Evolutionary conservation across 2,888 invertebrate genomes (phyloP), one percentile per base, ranked within the genome.

Genomic region (Brassicogethes aeneus): DNA sequence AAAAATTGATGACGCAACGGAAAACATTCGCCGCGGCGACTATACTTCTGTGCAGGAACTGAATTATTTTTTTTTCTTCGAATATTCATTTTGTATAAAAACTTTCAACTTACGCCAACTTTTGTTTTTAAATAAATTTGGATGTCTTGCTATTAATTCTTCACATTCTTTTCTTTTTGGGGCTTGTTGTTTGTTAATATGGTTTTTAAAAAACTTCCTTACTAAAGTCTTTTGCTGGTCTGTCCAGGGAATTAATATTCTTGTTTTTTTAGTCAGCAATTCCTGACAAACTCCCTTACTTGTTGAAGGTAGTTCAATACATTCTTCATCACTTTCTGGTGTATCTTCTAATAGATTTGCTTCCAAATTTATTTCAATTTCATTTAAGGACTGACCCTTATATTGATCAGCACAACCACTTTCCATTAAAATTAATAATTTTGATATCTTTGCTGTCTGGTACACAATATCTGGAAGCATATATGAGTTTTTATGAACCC

Each of bases 401-500:
- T 17, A 45, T 40, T 50, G 8, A 15, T n/a, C 37, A 14, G 41
- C 44, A 16, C 33, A 35, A 32, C 48, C 49, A n/a, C n/a, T n/a
- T n/a, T n/a, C n/a, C n/a, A n/a, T n/a, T n/a, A n/a, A n/a, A 5
- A 53, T 15, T 3, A 52, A 34, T 13, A 53, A 17, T 40, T 53
- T 53, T 2, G 46, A 42, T 29, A 53, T 46, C 44, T 53, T 54
- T 2, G 48, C 52, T 1, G 48, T 52, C 38, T 54, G 51, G 15
- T 50, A 47, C 1, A 54, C 31, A 31, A 52, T 50, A 40, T 55
- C 45, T 2, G 54, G 51, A n/a, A 56, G 37, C 17, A 53, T 39
- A 41, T 55, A 53, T 7, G 29, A 36, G 3, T 34, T 34, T 39
- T 36, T 47, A 40, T 54, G 51, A 7, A 47, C 42, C 8, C 41